Evolutionary conservation across 2,888 invertebrate genomes (phyloP).

Genomic region (Leptarthrus brevirostris): DNA sequence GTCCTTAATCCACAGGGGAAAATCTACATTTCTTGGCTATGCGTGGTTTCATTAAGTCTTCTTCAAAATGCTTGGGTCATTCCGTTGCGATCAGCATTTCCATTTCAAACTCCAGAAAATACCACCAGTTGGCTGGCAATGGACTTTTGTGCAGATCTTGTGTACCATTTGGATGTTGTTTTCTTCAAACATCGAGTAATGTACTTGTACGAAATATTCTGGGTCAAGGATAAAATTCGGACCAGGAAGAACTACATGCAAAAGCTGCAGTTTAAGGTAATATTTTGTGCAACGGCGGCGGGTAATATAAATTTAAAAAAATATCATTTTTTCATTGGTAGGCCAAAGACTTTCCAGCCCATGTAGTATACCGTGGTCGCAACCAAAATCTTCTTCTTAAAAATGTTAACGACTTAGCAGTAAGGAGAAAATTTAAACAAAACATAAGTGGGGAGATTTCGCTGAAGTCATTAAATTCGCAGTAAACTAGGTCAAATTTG

Average conservation of each 20-base stretch:
- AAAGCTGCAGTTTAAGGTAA: slow-evolving; percentile 83
- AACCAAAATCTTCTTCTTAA: too few relatives aligned
- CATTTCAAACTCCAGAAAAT: slow-evolving; percentile 80
- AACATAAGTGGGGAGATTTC: too few relatives aligned
- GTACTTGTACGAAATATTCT: slow-evolving; percentile 83
- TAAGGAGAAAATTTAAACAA: too few relatives aligned
- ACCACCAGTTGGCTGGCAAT: slow-evolving; percentile 78
- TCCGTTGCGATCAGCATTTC: slow-evolving; percentile 83
- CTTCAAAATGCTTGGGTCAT: slow-evolving; percentile 89
- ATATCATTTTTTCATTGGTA: too few relatives aligned
- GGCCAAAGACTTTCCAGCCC: too few relatives aligned
- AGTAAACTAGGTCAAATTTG: too few relatives aligned
- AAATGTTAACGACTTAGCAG: too few relatives aligned
- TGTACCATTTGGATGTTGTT: slow-evolving; percentile 81
- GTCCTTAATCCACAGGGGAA: slow-evolving; percentile 74
- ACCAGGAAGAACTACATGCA: slow-evolving; percentile 81
- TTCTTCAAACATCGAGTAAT: slow-evolving; percentile 81
- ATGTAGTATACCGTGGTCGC: too few relatives aligned
- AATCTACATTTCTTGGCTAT: slow-evolving; percentile 83
- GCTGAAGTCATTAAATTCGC: too few relatives aligned
- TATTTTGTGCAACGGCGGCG: too few relatives aligned
- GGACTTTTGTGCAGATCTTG: slow-evolving; percentile 81
- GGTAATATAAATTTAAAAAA: too few relatives aligned
- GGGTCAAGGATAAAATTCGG: slow-evolving; percentile 78
- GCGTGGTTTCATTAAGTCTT: slow-evolving; percentile 80